phyloP scores from a whole-genome alignment of 1,140 invertebrate genomes.

The Colletes latitarsis region DNA sequence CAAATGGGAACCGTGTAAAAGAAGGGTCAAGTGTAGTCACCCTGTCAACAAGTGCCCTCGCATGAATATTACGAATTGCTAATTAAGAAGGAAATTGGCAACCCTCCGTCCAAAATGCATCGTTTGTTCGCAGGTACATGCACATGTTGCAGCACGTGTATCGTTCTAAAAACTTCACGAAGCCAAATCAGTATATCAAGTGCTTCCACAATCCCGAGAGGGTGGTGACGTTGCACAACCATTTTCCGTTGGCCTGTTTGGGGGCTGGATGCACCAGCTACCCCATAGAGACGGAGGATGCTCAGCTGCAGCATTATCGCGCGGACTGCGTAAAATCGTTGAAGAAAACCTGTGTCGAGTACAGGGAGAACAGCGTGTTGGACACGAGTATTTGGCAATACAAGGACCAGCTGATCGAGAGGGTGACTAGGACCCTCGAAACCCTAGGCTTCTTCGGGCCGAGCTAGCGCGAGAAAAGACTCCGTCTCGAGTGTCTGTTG shows the following conservation, averaged over 20 bases:
- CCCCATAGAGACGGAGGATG: conserved; percentile 90
- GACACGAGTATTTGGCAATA: conserved; percentile 95
- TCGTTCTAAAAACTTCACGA: conserved; percentile 94
- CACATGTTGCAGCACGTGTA: conserved; percentile 97
- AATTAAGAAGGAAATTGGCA: no score
- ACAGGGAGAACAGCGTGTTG: conserved; percentile 89
- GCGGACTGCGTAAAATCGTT: conserved; percentile 95
- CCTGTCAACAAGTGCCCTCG: no score
- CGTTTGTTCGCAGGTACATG: conserved; percentile 85
- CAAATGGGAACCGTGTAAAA: no score
- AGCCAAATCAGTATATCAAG: conserved; percentile 96
- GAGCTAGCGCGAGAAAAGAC: conserved; percentile 57
- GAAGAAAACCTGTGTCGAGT: conserved; percentile 92
- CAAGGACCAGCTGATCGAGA: conserved; percentile 87
- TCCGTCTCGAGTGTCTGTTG: neutral
- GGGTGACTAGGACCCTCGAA: conserved; percentile 86
- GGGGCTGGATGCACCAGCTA: conserved; percentile 93
- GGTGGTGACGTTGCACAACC: conserved; percentile 95
- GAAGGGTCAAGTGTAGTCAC: no score
- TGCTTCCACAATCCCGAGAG: conserved; percentile 96
- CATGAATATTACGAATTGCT: no score
- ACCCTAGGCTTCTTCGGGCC: conserved; percentile 87
- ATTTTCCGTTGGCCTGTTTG: conserved; percentile 94
- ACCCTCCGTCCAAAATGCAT: conserved; percentile 8
- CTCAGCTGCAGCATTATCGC: conserved; percentile 96